A percentile compares a stretch with the other conserved stretches of the same genome.
Conservation (phyloP, 1,140 invertebrate genomes). For the Scaptomyza hsui region DNA sequence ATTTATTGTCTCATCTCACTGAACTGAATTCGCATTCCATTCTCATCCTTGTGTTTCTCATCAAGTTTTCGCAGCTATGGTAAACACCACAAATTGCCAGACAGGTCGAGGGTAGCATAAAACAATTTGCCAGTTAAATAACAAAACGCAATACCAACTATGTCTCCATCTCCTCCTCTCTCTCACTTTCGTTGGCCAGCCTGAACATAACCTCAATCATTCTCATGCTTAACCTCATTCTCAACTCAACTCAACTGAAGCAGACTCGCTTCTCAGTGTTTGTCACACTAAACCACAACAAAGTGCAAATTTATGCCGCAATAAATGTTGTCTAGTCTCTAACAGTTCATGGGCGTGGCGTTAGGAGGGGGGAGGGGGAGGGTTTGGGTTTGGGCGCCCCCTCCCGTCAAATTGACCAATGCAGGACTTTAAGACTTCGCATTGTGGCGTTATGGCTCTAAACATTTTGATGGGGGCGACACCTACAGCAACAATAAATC, state of each 20-base stretch:
- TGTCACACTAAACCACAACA: constrained; percentile 68
- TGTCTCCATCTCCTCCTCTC: constrained; percentile 15
- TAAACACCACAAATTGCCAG: constrained; percentile 63
- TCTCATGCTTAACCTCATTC: constrained; percentile 31
- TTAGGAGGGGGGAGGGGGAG: neutral
- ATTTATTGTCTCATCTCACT: neutral
- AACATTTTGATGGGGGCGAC: constrained; percentile 41
- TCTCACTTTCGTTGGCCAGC: neutral
- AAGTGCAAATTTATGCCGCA: constrained; percentile 79
- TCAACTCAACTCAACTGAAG: constrained; percentile 8
- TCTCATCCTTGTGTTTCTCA: neutral
- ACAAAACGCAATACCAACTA: constrained; percentile 59
- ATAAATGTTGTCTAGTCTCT: constrained; percentile 57
- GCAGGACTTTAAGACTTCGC: constrained; percentile 7
- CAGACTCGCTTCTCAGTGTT: constrained; percentile 19
- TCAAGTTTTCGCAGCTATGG: constrained; percentile 8
- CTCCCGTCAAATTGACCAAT: constrained; percentile 9
- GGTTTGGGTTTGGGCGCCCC: too few relatives aligned
- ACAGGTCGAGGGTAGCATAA: constrained; percentile 62
- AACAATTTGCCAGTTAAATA: constrained; percentile 77
- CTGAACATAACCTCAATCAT: constrained; percentile 7
- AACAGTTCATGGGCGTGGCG: neutral
- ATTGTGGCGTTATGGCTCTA: constrained; percentile 3
- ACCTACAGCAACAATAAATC: constrained; percentile 61
- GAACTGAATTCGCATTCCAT: neutral